Percentiles rank a stretch among this genome's conserved stretches.
These are phyloP conservation scores for Nycticebus coucang DNA, from an alignment of 2,113 vertebrate species.

Conservation along the genomic window DNA sequence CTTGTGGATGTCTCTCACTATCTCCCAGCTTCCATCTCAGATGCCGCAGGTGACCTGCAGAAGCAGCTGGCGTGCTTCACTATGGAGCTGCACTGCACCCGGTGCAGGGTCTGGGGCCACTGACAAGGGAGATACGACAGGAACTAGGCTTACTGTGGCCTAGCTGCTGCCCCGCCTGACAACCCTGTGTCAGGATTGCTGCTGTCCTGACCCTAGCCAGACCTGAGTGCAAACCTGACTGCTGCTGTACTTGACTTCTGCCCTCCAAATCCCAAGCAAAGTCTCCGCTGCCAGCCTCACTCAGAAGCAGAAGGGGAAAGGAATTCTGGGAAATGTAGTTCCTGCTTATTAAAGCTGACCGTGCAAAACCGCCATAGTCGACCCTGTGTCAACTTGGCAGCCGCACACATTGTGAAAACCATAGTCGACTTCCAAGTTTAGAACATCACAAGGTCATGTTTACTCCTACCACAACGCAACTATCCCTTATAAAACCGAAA, in stretches of 20 bases:
- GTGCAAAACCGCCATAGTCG: neutral
- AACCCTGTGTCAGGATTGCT: rapidly evolving
- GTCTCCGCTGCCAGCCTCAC: neutral
- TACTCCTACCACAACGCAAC: neutral
- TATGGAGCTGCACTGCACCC: neutral
- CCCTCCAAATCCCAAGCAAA: neutral
- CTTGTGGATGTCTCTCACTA: neutral
- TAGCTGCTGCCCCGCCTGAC: neutral
- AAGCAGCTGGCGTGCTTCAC: neutral
- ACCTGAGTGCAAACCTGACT: neutral
- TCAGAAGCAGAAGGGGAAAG: neutral
- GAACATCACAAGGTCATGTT: neutral
- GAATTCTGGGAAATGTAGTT: neutral
- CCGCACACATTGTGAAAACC: neutral
- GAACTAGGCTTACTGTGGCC: neutral
- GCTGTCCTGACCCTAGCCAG: rapidly evolving
- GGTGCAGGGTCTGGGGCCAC: neutral
- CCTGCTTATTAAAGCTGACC: neutral
- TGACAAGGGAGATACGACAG: neutral
- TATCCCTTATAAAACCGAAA: neutral
- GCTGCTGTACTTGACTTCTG: neutral
- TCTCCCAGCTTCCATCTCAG: neutral
- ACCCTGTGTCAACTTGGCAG: neutral
- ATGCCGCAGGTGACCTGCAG: neutral
- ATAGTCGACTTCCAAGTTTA: neutral